phyloP scores from a whole-genome alignment of 2,888 invertebrate genomes.

The Athalia circularis region DNA sequence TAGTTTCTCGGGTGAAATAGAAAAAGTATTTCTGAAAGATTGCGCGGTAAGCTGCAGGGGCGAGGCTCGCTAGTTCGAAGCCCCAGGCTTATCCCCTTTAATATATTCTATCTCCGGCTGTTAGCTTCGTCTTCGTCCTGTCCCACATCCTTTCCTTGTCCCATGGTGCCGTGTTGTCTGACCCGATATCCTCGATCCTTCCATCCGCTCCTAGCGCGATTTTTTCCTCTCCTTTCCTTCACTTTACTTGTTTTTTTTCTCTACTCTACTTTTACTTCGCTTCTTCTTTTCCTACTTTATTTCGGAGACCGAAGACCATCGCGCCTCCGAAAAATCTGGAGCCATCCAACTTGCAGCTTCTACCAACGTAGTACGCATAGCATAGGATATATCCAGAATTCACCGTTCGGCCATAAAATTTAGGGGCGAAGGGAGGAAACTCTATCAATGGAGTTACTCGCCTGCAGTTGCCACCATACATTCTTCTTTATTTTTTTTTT shows the following conservation, averaged over 20 bases:
- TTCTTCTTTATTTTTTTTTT: not conserved
- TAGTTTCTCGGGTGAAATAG: conserved; percentile 11
- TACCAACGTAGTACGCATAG: too few species aligned
- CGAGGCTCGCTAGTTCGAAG: conserved; percentile 18
- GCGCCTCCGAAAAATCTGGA: too few species aligned
- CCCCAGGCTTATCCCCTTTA: conserved; percentile 39
- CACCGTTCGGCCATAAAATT: conserved; percentile 38
- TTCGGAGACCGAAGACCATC: too few species aligned
- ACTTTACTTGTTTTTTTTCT: too few species aligned
- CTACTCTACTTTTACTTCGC: not conserved
- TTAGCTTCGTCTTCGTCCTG: conserved; percentile 38
- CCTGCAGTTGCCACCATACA: not conserved
- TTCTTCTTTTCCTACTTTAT: not conserved
- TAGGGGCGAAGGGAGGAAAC: conserved; percentile 14
- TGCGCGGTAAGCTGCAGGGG: conserved; percentile 21
- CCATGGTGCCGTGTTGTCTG: conserved; percentile 53
- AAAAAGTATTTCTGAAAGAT: conserved; percentile 31
- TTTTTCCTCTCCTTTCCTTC: not conserved
- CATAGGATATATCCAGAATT: not conserved
- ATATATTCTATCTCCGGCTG: conserved; percentile 43
- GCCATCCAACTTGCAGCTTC: too few species aligned
- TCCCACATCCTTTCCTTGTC: conserved; percentile 38
- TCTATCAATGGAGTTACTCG: conserved; percentile 39
- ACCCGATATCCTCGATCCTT: conserved; percentile 53
- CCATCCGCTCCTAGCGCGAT: conserved; percentile 15